Percentiles rank a stretch among this genome's conserved stretches.
These are phyloP conservation scores for Blastobasis adustella DNA, from an alignment of 2,888 invertebrate species.

Conservation along the genomic window DNA sequence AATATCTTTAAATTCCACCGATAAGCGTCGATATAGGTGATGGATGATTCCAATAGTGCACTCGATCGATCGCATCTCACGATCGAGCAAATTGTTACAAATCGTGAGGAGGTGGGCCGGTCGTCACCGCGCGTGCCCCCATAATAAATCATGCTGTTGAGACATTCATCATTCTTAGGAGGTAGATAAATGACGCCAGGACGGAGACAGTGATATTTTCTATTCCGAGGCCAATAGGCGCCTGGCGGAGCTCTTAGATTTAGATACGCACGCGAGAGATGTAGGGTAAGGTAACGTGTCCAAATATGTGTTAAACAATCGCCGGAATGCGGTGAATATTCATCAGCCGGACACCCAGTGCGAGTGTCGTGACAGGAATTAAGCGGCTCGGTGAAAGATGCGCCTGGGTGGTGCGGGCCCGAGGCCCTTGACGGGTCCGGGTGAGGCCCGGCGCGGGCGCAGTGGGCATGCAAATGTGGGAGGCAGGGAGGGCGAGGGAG, in stretches of 20 bases:
- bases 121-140: slow-evolving; percentile 67
- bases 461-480: slow-evolving; percentile 67
- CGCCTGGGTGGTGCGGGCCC: slow-evolving; percentile 64
- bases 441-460: slow-evolving; percentile 53
- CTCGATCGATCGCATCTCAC: slow-evolving; percentile 72
- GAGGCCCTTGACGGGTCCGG: slow-evolving; percentile 53
- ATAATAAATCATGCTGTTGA: slow-evolving; percentile 67
- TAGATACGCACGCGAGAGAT: too few relatives aligned
- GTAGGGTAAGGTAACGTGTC: slow-evolving; percentile 30
- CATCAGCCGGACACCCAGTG: slow-evolving; percentile 70
- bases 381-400: slow-evolving; percentile 58
- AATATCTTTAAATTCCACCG: slow-evolving; percentile 65
- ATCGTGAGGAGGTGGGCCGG: slow-evolving; percentile 71
- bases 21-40: slow-evolving; percentile 65
- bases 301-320: slow-evolving; percentile 70
- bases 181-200: slow-evolving; percentile 71
- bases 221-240: slow-evolving; percentile 44
- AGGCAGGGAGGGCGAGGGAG: slow-evolving; percentile 25
- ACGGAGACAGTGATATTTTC: slow-evolving; percentile 69
- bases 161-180: slow-evolving; percentile 73
- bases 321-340: slow-evolving; percentile 71
- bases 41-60: slow-evolving; percentile 65
- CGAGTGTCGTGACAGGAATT: slow-evolving; percentile 70
- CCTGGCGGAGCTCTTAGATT: slow-evolving; percentile 39
- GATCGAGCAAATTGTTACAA: slow-evolving; percentile 75